Percentiles rank a stretch among this genome's conserved stretches.
Evolutionary conservation across 1,140 invertebrate species (phyloP).

Genomic region (Patella vulgata): DNA sequence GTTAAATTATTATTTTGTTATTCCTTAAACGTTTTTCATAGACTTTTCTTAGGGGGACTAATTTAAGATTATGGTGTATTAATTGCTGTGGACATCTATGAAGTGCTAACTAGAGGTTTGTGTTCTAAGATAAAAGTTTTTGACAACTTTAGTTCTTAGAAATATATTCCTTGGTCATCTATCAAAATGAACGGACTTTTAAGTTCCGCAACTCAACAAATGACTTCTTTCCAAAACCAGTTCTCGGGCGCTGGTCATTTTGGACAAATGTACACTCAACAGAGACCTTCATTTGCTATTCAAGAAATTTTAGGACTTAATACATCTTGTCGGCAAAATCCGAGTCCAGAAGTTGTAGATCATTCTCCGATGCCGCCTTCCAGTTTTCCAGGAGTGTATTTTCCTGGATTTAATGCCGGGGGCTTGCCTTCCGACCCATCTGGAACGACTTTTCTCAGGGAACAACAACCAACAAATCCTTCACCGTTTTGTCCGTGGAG

Average conservation of each 20-base stretch:
- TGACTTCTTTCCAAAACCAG: constrained; percentile 24
- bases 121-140: no score
- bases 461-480: constrained; percentile 13
- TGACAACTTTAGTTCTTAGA: no score
- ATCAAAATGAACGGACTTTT: constrained; percentile 26
- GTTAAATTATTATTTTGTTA: no score
- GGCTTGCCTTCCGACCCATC: constrained; percentile 11
- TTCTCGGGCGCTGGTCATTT: constrained; percentile 19
- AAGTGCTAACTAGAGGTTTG: no score
- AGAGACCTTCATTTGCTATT: constrained; percentile 31
- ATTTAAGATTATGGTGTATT: no score
- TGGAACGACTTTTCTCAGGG: constrained; percentile 21
- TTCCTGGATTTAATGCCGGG: constrained; percentile 9
- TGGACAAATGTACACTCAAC: constrained; percentile 28
- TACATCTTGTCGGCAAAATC: constrained; percentile 24
- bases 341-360: constrained; percentile 30
- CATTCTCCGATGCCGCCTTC: constrained; percentile 16
- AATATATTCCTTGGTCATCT: no score
- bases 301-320: constrained; percentile 31
- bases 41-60: no score
- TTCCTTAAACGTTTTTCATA: no score
- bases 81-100: no score
- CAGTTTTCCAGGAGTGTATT: constrained; percentile 24
- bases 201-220: constrained; percentile 17
- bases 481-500: constrained; percentile 26